A percentile compares a stretch with the other conserved stretches of the same genome.
phyloP scores from a whole-genome alignment of 2,797 vertebrate species.

The Girardinus metallicus region DNA sequence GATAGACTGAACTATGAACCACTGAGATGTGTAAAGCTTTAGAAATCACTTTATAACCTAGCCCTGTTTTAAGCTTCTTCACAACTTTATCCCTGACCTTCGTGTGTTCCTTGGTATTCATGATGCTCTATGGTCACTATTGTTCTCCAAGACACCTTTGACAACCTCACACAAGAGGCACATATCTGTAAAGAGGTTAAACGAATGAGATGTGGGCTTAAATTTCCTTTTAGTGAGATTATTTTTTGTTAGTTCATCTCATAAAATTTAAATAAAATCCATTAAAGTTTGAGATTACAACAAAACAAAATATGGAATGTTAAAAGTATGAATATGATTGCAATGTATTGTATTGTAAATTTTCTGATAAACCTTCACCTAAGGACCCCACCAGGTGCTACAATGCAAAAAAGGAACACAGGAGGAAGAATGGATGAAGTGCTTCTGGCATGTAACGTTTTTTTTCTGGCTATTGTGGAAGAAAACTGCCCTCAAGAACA shows the following conservation, averaged over 20 bases:
- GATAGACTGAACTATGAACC: background rate
- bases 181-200: background rate
- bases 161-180: background rate
- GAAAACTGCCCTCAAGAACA: background rate
- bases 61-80: background rate
- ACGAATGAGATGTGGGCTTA: background rate
- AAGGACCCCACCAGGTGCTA: background rate
- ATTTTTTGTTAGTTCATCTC: background rate
- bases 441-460: background rate
- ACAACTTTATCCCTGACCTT: background rate
- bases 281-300: constrained; percentile 2
- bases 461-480: constrained; percentile 1
- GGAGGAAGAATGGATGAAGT: background rate
- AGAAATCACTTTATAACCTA: background rate
- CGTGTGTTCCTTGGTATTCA: background rate
- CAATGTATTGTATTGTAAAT: background rate
- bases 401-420: background rate
- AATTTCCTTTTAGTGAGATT: background rate
- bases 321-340: background rate
- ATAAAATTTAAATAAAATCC: background rate
- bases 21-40: background rate
- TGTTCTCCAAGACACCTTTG: background rate
- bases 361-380: background rate
- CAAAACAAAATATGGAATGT: constrained; percentile 26
- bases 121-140: background rate